These are phyloP conservation scores for Fragum whitleyi DNA, from an alignment of 2,888 invertebrate species.

Conservation along the genomic window DNA sequence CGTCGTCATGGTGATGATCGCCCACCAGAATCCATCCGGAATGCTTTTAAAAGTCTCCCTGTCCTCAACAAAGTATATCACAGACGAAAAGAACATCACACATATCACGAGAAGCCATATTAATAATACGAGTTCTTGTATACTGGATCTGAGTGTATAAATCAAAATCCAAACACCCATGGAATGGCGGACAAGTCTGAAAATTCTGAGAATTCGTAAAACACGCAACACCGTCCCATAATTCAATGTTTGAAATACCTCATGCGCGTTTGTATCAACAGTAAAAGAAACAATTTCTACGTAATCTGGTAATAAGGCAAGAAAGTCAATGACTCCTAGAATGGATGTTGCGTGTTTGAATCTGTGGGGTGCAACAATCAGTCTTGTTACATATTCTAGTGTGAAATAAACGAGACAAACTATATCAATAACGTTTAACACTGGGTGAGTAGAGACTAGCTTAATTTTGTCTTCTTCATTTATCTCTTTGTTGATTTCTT, in stretches of 20 bases:
- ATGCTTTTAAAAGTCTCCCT: slow-evolving; percentile 73
- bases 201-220: slow-evolving; percentile 76
- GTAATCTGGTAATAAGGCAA: slow-evolving; percentile 76
- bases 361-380: slow-evolving; percentile 57
- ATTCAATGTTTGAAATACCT: slow-evolving; percentile 27
- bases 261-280: slow-evolving; percentile 45
- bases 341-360: slow-evolving; percentile 55
- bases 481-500: background rate
- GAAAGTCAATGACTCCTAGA: slow-evolving; percentile 65
- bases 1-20: slow-evolving; percentile 82
- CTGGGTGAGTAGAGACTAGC: background rate
- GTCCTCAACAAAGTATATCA: slow-evolving; percentile 81
- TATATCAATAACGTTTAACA: slow-evolving; percentile 58
- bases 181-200: slow-evolving; percentile 78
- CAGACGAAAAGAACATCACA: slow-evolving; percentile 79
- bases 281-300: slow-evolving; percentile 71
- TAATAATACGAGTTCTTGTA: slow-evolving; percentile 79
- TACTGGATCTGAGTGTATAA: slow-evolving; percentile 80
- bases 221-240: slow-evolving; percentile 76
- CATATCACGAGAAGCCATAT: slow-evolving; percentile 78
- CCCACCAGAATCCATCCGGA: slow-evolving; percentile 83
- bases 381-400: slow-evolving; percentile 55
- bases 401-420: slow-evolving; percentile 64
- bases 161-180: slow-evolving; percentile 81
- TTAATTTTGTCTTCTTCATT: background rate